Evolutionary conservation across 2,888 invertebrate species (phyloP).

Genomic region (Xestia ashworthii): DNA sequence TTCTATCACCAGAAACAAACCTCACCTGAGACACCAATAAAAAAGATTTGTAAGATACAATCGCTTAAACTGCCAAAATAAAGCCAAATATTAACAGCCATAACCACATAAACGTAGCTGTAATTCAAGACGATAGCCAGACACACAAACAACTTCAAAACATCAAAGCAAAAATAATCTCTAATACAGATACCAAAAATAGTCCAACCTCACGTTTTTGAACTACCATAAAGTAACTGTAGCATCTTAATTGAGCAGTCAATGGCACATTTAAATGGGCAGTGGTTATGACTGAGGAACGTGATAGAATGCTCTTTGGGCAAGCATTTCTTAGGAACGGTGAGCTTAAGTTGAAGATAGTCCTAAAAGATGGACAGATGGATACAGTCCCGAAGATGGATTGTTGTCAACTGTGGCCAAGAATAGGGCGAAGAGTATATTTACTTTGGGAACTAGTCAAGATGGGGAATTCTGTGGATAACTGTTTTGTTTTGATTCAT

Average conservation of each 20-base stretch:
- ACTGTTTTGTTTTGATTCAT: constrained; percentile 2
- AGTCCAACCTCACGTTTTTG: constrained; percentile 48
- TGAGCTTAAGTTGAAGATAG: constrained; percentile 24
- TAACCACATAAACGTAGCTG: constrained; percentile 46
- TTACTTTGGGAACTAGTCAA: neutral
- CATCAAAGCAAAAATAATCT: constrained; percentile 61
- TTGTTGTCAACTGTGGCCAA: constrained; percentile 19
- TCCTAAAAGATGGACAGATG: constrained; percentile 35
- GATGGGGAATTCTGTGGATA: constrained; percentile 13
- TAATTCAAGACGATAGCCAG: constrained; percentile 61
- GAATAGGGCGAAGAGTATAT: constrained; percentile 10
- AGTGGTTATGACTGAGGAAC: constrained; percentile 47
- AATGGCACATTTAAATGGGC: constrained; percentile 58
- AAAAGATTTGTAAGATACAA: neutral
- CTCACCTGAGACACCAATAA: neutral
- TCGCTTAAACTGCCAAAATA: constrained; percentile 11
- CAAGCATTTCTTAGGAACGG: constrained; percentile 41
- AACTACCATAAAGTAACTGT: constrained; percentile 56
- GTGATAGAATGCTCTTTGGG: constrained; percentile 62
- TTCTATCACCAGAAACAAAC: no score
- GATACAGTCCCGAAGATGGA: constrained; percentile 19
- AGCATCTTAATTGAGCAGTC: constrained; percentile 60
- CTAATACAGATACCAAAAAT: constrained; percentile 57
- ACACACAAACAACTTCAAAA: constrained; percentile 36
- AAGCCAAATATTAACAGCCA: constrained; percentile 31